Base-by-base conservation (phyloP, 2,797 vertebrate genomes). In the Cirrhinus mrigala region DNA sequence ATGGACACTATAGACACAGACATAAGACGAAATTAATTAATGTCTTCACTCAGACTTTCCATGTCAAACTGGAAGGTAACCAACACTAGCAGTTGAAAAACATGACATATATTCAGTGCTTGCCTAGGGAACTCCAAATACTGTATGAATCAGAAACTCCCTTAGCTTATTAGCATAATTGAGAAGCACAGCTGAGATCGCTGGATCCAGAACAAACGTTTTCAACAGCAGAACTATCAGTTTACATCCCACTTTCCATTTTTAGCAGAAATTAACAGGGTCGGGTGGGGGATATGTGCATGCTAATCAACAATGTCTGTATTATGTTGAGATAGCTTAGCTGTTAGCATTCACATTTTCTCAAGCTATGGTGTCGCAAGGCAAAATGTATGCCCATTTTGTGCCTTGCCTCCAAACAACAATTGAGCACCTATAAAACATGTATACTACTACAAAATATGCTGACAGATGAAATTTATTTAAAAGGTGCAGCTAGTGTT, bases 111-210 rank as follows among this genome's bases (percentile, higher is more conserved):
- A 48, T 87, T 29, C 20, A 85, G 15, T 27, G 8, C 27, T 60
- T 58, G 37, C 60, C 9, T 73, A 70, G 33, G 58, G 62, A 52
- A 78, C 18, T 20, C 64, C 33, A 81, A 52, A 69, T 68, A 48
- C n/a, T 46, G 12, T 70, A 54, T 70, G 50, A 85, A 50, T 70
- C 82, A 88, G 71, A 76, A 81, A 86, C 88, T 83, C 87, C 85
- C 82, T 89, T 88, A 89, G 86, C 90, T 93, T 89, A 92, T 94
- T 92, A 94, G 68, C 87, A 79, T 86, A 79, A 66, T 81, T 90
- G 87, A 90, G 86, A 73, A 83, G 74, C 69, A 82, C 54, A 52
- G 37, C 48, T 73, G 84, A 79, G 68, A 73, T 40, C 8, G 58
- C 33, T 74, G 56, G 85, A 84, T 82, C 11, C 62, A 78, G 37